These are phyloP conservation scores for Spilogale gracilis DNA, from an alignment of 2,113 vertebrate genomes.

Conservation along the genomic window DNA sequence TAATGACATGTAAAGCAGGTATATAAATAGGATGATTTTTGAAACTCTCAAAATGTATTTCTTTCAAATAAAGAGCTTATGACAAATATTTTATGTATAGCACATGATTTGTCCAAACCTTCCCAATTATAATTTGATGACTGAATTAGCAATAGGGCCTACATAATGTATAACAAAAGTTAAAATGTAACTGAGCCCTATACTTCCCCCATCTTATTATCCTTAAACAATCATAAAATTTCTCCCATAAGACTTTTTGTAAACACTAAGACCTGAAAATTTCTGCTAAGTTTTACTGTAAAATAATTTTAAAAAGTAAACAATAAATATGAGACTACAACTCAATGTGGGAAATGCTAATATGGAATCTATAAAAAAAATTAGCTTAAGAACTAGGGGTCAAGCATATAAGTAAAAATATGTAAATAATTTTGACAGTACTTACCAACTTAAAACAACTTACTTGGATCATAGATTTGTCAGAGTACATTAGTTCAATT, in stretches of 20 bases:
- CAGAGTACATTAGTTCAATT: constrained; percentile 98
- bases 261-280: neutral
- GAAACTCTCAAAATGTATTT: constrained; percentile 20
- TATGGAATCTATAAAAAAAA: neutral
- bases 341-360: neutral
- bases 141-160: neutral
- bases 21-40: neutral
- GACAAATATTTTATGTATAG: neutral
- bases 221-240: neutral
- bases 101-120: neutral
- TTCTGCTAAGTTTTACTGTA: neutral
- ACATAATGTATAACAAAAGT: neutral
- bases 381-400: neutral
- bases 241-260: neutral
- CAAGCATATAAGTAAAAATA: constrained; percentile 13
- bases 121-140: neutral
- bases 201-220: neutral
- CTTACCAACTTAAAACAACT: constrained; percentile 78
- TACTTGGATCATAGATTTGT: constrained; percentile 99
- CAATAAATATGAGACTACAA: neutral
- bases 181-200: neutral
- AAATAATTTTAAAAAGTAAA: neutral
- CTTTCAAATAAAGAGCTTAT: neutral
- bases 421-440: neutral
- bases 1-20: neutral